Evolutionary conservation across 2,888 invertebrate genomes (phyloP).

Genomic region (Coenonympha glycerion): DNA sequence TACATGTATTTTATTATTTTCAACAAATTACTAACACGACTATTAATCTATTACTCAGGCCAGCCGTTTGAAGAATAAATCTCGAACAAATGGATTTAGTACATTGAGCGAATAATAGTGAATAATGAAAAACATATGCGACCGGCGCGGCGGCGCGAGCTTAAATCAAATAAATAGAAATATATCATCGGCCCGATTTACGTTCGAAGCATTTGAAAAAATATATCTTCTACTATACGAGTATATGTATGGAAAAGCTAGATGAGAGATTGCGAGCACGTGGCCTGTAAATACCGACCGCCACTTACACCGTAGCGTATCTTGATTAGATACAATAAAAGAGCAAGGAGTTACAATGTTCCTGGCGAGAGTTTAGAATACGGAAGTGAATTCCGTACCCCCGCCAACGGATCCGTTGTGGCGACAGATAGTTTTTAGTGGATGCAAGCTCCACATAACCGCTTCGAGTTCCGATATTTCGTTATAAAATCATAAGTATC

Average conservation of each 20-base stretch:
- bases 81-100: slow-evolving; percentile 4
- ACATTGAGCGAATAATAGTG: slow-evolving; percentile 1
- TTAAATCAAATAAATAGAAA: slow-evolving; percentile 13
- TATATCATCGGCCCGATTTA: slow-evolving; percentile 19
- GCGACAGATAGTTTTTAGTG: no score
- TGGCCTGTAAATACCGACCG: slow-evolving; percentile 15
- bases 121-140: slow-evolving; percentile 12
- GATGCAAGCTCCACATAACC: no score
- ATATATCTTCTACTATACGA: slow-evolving; percentile 1
- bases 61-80: background rate
- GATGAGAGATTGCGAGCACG: slow-evolving; percentile 29
- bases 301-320: slow-evolving; percentile 24
- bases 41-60: slow-evolving; percentile 1
- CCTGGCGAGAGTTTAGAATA: no score
- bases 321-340: no score
- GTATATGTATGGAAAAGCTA: background rate
- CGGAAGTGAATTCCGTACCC: no score
- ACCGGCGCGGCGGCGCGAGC: background rate
- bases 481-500: no score
- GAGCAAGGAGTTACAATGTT: background rate
- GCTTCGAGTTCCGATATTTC: no score
- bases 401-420: no score
- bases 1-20: background rate
- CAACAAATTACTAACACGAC: background rate
- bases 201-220: slow-evolving; percentile 17